A percentile compares a stretch with the other conserved stretches of the same genome.
phyloP scores from a whole-genome alignment of 1,140 invertebrate species.

The Drosophila chauvacae region DNA sequence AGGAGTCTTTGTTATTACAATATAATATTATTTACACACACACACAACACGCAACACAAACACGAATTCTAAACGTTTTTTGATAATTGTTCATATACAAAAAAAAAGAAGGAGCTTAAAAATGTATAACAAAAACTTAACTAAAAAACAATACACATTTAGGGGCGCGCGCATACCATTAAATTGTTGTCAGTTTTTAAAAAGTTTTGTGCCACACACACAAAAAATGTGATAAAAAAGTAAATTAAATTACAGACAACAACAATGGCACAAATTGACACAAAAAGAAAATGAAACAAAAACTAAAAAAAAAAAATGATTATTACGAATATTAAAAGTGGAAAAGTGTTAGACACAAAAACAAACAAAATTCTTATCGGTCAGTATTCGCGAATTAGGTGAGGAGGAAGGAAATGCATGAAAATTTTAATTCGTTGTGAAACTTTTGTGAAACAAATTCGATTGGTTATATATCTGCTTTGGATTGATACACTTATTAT shows the following conservation, averaged over 20 bases:
- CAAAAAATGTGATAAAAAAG: conserved; percentile 46
- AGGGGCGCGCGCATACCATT: conserved; percentile 45
- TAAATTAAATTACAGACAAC: conserved; percentile 40
- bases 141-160: conserved; percentile 52
- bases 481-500: conserved; percentile 34
- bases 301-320: conserved; percentile 41
- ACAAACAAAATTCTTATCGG: conserved; percentile 70
- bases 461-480: conserved; percentile 39
- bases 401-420: conserved; percentile 54
- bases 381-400: conserved; percentile 79
- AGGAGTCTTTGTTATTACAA: conserved; percentile 60
- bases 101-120: conserved; percentile 46
- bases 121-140: conserved; percentile 47
- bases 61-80: conserved; percentile 43
- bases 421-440: conserved; percentile 44
- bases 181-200: conserved; percentile 44
- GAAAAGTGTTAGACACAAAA: conserved; percentile 42
- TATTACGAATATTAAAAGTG: conserved; percentile 54
- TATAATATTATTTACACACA: conserved; percentile 39
- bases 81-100: conserved; percentile 49
- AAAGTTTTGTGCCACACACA: conserved; percentile 41
- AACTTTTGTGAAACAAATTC: conserved; percentile 43
- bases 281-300: conserved; percentile 44
- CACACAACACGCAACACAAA: conserved; percentile 32
- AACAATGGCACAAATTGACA: conserved; percentile 53